Base-by-base conservation (phyloP, 2,888 invertebrate genomes). In the Polymixis lichenea region DNA sequence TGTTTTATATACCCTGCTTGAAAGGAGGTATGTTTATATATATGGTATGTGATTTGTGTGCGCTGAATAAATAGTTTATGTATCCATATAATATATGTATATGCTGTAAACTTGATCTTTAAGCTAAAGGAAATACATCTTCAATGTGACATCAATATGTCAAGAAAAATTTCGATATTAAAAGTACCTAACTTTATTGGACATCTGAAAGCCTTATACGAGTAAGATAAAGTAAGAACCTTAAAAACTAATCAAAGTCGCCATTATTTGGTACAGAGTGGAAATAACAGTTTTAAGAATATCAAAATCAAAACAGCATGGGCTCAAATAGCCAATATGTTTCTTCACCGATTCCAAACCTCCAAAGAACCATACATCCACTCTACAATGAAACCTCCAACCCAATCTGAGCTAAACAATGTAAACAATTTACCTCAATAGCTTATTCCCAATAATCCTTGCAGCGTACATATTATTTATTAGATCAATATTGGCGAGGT, bases 401-500 rank as follows among this genome's bases (percentile, higher is more conserved):
- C 58, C 67, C 73, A 71, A 67, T 84, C 75, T 65, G 67, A 80
- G 62, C 78, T 66, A 60, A 86, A 86, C 86, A 89, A 87, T 87
- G 82, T 86, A 82, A 86, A 89, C 85, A 89, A 90, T 91, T 90
- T 90, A 92, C 91, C 92, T 92, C 89, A 85, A 93, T 89, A 90
- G 90, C 90, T 92, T 89, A 90, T 90, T 89, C 89, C 87, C 94
- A 92, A 94, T 94, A 94, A 95, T 94, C 93, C 92, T 89, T 87
- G 90, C 88, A 90, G 82, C 91, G 89, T 91, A 90, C 90, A 91
- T 91, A 93, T 93, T 94, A 96, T 96, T 96, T 96, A 96, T 95
- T 94, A 91, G 94, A 94, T 95, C 95, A 95, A 96, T 96, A 96
- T 95, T 91, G 92, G 90, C 91, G 89, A 93, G 94, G 93, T 93